Conservation (phyloP, 1,140 invertebrate genomes). For the Ectropis grisescens region DNA sequence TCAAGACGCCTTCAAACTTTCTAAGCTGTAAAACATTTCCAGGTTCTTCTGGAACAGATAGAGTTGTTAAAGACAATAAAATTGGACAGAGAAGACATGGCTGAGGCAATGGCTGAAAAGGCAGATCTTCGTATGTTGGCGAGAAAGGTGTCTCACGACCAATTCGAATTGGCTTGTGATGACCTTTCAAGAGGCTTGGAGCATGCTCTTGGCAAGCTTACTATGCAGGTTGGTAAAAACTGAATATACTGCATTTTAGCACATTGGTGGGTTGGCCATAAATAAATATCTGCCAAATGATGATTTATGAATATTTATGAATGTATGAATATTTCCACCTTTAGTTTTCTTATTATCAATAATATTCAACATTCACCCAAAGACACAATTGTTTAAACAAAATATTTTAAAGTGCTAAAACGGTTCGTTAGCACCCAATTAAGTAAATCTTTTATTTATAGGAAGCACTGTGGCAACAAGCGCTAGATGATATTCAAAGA, state of each 20-base stretch:
- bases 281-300: no score
- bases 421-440: no score
- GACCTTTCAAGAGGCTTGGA: constrained; percentile 74
- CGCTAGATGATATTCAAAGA: constrained; percentile 75
- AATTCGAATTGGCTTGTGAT: constrained; percentile 76
- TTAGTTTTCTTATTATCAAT: no score
- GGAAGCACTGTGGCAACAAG: constrained; percentile 74
- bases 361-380: no score
- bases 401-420: no score
- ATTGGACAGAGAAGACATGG: constrained; percentile 76
- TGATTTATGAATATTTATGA: no score
- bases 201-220: constrained; percentile 74
- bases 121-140: constrained; percentile 76
- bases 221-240: constrained; percentile 62
- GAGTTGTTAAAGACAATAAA: constrained; percentile 71
- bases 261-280: no score
- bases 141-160: constrained; percentile 79
- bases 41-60: constrained; percentile 70
- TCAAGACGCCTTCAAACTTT: no score
- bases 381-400: no score
- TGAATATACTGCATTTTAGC: neutral
- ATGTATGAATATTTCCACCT: no score
- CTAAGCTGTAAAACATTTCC: no score
- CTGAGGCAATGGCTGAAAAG: constrained; percentile 78
- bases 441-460: no score